Conservation (phyloP, 1,140 invertebrate species). For the Manduca sexta region DNA sequence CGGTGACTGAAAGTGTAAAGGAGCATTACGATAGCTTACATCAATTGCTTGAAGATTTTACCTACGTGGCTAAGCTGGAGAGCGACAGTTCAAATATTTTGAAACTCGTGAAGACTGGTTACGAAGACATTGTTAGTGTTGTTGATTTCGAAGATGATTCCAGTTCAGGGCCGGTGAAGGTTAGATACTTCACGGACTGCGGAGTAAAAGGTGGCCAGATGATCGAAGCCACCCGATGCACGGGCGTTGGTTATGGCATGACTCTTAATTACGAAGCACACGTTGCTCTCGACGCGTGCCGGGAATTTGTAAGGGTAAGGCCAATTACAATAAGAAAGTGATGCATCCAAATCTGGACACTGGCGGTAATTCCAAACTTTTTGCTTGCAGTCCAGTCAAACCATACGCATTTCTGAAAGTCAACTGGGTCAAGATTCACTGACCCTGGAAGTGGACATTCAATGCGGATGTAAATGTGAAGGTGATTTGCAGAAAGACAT, state of each 20-base stretch:
- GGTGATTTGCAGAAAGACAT: slow-evolving; percentile 26
- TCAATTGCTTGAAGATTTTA: slow-evolving; percentile 70
- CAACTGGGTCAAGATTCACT: slow-evolving; percentile 68
- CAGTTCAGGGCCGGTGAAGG: slow-evolving; percentile 58
- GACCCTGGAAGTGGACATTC: slow-evolving; percentile 61
- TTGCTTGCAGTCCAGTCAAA: slow-evolving; percentile 44
- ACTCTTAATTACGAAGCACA: slow-evolving; percentile 75
- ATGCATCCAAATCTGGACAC: background rate
- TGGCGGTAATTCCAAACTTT: background rate
- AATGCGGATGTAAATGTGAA: slow-evolving; percentile 65
- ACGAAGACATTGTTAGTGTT: slow-evolving; percentile 73
- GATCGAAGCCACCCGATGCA: slow-evolving; percentile 67
- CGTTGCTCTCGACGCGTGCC: slow-evolving; percentile 71
- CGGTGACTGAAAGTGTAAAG: slow-evolving; percentile 72
- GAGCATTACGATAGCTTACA: slow-evolving; percentile 73
- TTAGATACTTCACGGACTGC: slow-evolving; percentile 75
- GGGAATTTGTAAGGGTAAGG: slow-evolving; percentile 55
- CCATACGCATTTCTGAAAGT: slow-evolving; percentile 66
- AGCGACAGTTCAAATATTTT: slow-evolving; percentile 77
- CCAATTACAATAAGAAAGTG: slow-evolving; percentile 1
- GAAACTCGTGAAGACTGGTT: slow-evolving; percentile 75
- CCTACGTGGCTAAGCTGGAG: slow-evolving; percentile 74
- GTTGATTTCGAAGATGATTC: slow-evolving; percentile 75
- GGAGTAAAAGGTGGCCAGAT: slow-evolving; percentile 58
- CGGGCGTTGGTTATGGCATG: slow-evolving; percentile 72